Evolutionary conservation across 2,797 vertebrate genomes (phyloP).

Genomic region (Crax fasciolata): DNA sequence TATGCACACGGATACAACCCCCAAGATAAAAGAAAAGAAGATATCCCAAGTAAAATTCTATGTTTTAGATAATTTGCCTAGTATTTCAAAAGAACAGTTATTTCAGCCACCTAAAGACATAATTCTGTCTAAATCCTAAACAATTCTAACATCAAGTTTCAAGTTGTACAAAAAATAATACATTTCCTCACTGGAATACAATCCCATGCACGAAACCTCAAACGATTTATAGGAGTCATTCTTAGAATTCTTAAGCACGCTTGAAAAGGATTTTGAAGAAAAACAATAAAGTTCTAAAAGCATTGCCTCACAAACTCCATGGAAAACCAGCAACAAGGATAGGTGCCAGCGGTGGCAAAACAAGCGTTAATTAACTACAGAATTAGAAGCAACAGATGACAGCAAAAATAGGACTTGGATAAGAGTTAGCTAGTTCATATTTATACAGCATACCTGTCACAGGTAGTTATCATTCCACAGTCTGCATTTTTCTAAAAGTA

Average conservation of each 20-base stretch:
- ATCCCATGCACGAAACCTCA: neutral
- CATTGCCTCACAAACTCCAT: neutral
- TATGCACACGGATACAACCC: neutral
- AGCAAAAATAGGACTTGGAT: neutral
- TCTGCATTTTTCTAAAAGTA: neutral
- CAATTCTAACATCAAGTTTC: neutral
- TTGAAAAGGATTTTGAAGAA: neutral
- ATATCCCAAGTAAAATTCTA: neutral
- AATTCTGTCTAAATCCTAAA: neutral
- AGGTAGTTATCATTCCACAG: neutral
- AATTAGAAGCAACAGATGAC: neutral
- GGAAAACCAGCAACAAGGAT: neutral
- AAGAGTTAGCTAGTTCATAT: neutral
- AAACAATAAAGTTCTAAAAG: neutral
- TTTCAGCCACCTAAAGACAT: neutral
- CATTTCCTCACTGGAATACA: neutral
- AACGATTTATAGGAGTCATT: neutral
- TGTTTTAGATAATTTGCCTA: neutral
- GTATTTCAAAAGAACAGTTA: neutral
- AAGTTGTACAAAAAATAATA: neutral
- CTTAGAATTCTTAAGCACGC: neutral
- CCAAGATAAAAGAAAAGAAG: neutral
- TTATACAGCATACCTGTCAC: fast-evolving
- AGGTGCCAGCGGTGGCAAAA: neutral
- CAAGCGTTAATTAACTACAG: neutral